Conservation (phyloP, 2,888 invertebrate species). For the Podotricha telesiphe region DNA sequence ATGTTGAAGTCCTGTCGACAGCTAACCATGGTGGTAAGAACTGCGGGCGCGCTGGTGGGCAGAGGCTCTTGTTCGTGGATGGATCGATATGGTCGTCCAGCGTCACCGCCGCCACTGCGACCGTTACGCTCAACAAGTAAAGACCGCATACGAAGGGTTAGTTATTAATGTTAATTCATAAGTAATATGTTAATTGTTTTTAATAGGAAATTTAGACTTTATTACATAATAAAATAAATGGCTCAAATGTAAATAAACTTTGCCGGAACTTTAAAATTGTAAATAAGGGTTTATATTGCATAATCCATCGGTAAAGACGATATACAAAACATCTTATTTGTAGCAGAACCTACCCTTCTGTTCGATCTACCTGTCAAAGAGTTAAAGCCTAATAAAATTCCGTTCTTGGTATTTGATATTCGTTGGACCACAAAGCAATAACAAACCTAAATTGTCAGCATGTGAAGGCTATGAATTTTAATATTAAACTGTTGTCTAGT, state of each 20-base stretch:
- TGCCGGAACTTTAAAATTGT: neutral
- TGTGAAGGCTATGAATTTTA: neutral
- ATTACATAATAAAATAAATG: neutral
- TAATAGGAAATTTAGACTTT: too few species aligned
- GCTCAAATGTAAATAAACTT: neutral
- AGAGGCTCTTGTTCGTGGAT: constrained; percentile 97
- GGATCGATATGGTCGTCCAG: constrained; percentile 94
- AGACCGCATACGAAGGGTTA: constrained; percentile 86
- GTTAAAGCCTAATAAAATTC: constrained; percentile 18
- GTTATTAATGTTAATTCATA: too few species aligned
- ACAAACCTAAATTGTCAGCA: constrained; percentile 7
- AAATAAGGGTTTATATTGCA: neutral
- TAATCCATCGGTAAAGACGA: neutral
- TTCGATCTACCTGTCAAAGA: constrained; percentile 17
- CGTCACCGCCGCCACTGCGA: constrained; percentile 87
- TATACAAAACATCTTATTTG: neutral
- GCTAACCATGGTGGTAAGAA: constrained; percentile 94
- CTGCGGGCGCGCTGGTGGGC: constrained; percentile 89
- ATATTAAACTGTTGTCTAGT: neutral
- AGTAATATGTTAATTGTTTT: too few species aligned
- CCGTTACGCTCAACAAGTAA: constrained; percentile 81
- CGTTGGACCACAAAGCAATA: constrained; percentile 13
- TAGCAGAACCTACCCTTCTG: neutral
- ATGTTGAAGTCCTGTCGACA: constrained; percentile 95
- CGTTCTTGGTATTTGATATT: neutral